Evolutionary conservation across 2,113 vertebrate species (phyloP).

Genomic region (Cettia cetti): DNA sequence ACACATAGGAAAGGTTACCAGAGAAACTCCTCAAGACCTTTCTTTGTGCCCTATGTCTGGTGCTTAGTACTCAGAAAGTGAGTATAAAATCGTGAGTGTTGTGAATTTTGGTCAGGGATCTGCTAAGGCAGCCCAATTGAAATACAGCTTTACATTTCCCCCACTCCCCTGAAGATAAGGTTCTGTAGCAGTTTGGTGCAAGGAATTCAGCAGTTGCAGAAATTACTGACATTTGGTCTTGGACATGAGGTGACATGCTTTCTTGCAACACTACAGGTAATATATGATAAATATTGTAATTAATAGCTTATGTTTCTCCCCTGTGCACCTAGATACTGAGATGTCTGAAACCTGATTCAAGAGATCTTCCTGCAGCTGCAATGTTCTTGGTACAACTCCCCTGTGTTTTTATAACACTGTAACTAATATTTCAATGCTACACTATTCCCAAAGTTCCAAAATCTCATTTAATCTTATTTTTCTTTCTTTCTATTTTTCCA

Average conservation of each 20-base stretch:
- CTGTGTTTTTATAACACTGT: not conserved
- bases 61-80: not conserved
- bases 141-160: not conserved
- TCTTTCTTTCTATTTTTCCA: not conserved
- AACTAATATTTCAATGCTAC: not conserved
- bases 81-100: not conserved
- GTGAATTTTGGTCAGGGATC: not conserved
- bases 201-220: not conserved
- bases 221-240: not conserved
- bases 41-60: not conserved
- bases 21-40: not conserved
- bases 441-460: not conserved
- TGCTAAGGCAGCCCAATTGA: not conserved
- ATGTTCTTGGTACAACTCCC: not conserved
- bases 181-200: not conserved
- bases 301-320: slow-evolving; percentile 14
- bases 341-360: slow-evolving; percentile 36
- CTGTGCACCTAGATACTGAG: not conserved
- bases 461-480: not conserved
- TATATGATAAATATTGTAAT: slow-evolving; percentile 41
- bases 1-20: not conserved
- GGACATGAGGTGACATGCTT: not conserved
- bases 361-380: not conserved
- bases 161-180: not conserved
- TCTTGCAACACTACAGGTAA: not conserved